A percentile compares a stretch with the other conserved stretches of the same genome.
Conservation (phyloP, 2,888 invertebrate species). For the Stratiomys singularior region DNA sequence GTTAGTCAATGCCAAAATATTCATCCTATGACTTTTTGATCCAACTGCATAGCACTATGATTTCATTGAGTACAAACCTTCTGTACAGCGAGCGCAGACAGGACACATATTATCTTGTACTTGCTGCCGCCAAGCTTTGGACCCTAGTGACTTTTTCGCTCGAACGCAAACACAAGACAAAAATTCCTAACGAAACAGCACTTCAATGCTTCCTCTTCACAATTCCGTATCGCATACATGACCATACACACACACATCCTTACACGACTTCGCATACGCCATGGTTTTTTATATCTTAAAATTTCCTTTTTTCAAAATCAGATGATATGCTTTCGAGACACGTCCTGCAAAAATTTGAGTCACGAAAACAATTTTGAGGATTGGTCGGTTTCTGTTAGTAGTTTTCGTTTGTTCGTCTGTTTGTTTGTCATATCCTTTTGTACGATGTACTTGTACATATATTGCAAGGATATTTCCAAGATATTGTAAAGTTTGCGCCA, state of each 20-base stretch:
- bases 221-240: background rate
- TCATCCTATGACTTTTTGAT: no score
- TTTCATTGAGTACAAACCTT: constrained; percentile 17
- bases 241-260: background rate
- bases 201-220: background rate
- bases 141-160: background rate
- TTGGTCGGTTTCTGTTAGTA: constrained; percentile 58
- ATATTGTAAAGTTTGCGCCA: constrained; percentile 50
- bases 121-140: background rate
- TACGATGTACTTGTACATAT: constrained; percentile 18
- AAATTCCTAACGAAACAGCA: constrained; percentile 17
- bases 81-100: constrained; percentile 36
- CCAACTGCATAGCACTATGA: background rate
- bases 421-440: constrained; percentile 51
- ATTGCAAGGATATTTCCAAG: constrained; percentile 40
- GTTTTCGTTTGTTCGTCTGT: constrained; percentile 53
- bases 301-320: constrained; percentile 61
- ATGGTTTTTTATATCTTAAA: constrained; percentile 32
- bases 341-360: constrained; percentile 65
- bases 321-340: constrained; percentile 66
- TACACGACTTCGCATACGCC: background rate
- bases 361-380: constrained; percentile 66
- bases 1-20: no score
- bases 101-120: constrained; percentile 45
- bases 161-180: background rate